Base-by-base conservation (phyloP, 2,113 vertebrate genomes). In the Mesembrinibis cayennensis region DNA sequence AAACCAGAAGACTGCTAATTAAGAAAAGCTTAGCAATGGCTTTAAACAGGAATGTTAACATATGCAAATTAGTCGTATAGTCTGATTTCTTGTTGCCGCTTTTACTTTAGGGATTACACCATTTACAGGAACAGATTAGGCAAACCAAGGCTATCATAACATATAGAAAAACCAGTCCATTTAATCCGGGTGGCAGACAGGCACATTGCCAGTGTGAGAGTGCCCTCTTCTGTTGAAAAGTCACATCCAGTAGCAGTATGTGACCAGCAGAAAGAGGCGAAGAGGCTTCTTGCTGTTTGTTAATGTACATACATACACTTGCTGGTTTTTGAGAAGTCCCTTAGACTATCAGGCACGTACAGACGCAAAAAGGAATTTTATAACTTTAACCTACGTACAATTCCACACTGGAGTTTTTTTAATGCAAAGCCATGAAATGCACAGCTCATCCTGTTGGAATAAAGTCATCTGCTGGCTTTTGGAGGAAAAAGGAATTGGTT, bases 11-110 rank as follows among this genome's bases (percentile, higher is more conserved):
- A 92, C 94, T 90, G 93, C 94, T 98, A 97, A 97, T 98, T 97
- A 98, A 94, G 97, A 93, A 97, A 96, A 97, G 97, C 96, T 98
- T 98, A 98, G 96, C 95, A 93, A 69, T 95, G 87, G 96, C 95
- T 96, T 97, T 97, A 98, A 97, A 97, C 94, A 94, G 70, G 93
- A 98, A 96, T 97, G 97, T 97, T 97, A 97, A 97, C 96, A 97
- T 87, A 97, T 97, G 96, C 77, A 98, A 96, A 98, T 97, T 9
- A 97, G 86, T 44, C 16, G 5, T 79, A 95, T 67, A 95, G 95
- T 90, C 95, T 95, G 96, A 96, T 97, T 97, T 80, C 93, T 97
- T 96, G 84, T 87, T 65, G 84, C 93, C 0, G 70, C 89, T 97
- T 97, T 97, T 93, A 96, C 95, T 96, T 90, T 30, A 87, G 95